Conservation (phyloP, 1,140 invertebrate species). For the Melitaea cinxia region DNA sequence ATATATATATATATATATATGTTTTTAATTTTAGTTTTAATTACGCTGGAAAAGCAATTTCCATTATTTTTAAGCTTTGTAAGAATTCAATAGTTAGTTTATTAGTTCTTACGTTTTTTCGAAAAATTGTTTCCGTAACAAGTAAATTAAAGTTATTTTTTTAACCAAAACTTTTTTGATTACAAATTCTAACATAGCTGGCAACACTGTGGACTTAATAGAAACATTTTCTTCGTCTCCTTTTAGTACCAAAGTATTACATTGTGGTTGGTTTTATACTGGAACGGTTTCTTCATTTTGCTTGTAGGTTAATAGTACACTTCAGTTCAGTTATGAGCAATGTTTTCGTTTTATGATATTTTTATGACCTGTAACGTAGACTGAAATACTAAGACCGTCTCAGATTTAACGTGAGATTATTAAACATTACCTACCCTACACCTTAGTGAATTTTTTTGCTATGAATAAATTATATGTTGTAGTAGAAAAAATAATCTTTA, state of each 20-base stretch:
- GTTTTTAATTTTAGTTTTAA: too few species aligned
- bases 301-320: conserved; percentile 2
- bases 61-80: too few species aligned
- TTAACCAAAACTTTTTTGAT: conserved; percentile 1
- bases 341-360: conserved; percentile 6
- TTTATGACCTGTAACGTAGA: conserved; percentile 1
- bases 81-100: too few species aligned
- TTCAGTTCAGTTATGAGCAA: conserved; percentile 1
- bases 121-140: too few species aligned
- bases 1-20: too few species aligned
- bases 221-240: background rate
- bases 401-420: background rate
- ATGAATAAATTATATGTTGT: too few species aligned
- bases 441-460: too few species aligned
- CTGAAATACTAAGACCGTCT: background rate
- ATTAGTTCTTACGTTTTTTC: too few species aligned
- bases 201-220: background rate
- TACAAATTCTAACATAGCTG: background rate
- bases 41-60: too few species aligned
- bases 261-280: background rate
- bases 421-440: too few species aligned
- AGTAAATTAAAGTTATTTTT: too few species aligned
- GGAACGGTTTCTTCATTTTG: background rate
- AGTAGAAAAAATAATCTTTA: too few species aligned
- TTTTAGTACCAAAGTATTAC: background rate